Evolutionary conservation across 2,797 vertebrate species (phyloP).

Genomic region (Cichlasoma orientale): DNA sequence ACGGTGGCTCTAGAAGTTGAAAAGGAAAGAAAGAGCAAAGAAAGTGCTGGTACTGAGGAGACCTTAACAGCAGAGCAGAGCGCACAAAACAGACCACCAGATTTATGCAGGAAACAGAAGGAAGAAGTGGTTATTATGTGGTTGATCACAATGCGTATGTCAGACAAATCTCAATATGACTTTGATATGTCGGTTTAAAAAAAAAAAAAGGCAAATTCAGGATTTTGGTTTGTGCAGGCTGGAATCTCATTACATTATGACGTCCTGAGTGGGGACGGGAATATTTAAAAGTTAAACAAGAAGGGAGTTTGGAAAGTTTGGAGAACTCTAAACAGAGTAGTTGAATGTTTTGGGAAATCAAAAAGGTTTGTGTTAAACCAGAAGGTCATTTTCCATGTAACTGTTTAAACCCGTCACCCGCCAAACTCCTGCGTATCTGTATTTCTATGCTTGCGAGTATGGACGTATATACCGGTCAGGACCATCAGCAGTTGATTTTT

Average conservation of each 20-base stretch:
- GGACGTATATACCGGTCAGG: too few species aligned
- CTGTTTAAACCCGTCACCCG: neutral
- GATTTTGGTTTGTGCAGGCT: conserved; percentile 40
- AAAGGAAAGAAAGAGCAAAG: conserved; percentile 42
- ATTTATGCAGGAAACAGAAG: conserved; percentile 8
- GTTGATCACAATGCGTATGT: conserved; percentile 54
- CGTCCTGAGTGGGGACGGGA: conserved; percentile 23
- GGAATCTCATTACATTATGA: conserved; percentile 46
- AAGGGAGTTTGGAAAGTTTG: neutral
- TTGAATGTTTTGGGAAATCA: neutral
- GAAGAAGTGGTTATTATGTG: conserved; percentile 53
- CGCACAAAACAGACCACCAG: conserved; percentile 9
- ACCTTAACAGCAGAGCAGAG: conserved; percentile 41
- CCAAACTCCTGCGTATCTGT: neutral
- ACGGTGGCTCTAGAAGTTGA: conserved; percentile 44
- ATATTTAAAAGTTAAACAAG: neutral
- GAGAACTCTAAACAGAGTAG: neutral
- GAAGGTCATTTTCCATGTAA: neutral
- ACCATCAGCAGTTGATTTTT: neutral
- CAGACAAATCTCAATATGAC: conserved; percentile 52
- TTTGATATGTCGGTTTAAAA: conserved; percentile 51
- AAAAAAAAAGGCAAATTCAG: conserved; percentile 40
- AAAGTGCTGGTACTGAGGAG: conserved; percentile 41
- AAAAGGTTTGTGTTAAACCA: neutral
- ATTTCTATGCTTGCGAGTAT: neutral